Evolutionary conservation across 2,888 invertebrate species (phyloP).

Genomic region (Cerceris ruficornis): DNA sequence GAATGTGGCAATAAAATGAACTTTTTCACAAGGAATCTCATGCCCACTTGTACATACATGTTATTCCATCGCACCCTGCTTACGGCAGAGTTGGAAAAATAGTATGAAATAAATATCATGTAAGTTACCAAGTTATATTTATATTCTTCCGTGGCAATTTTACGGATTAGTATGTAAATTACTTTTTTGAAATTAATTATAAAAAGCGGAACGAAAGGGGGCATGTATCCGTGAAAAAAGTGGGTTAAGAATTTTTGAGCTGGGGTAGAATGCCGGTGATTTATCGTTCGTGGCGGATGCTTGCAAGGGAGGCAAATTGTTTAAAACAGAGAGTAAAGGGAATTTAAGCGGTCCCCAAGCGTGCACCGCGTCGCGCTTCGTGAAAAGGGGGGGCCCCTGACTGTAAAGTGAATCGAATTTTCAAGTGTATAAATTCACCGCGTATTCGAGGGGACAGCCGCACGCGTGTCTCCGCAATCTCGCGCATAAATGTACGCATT

Average conservation of each 20-base stretch:
- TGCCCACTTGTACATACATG: too few relatives aligned
- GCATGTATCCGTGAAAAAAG: not conserved
- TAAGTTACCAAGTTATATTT: too few relatives aligned
- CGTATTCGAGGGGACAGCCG: conserved; percentile 33
- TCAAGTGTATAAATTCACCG: conserved; percentile 66
- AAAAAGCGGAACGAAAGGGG: not conserved
- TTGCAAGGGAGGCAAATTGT: conserved; percentile 67
- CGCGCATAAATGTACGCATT: conserved; percentile 15
- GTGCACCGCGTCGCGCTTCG: conserved; percentile 47
- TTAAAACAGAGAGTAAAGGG: conserved; percentile 75
- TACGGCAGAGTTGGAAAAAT: too few relatives aligned
- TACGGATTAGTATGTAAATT: not conserved
- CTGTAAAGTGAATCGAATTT: conserved; percentile 77
- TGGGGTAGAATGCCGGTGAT: conserved; percentile 53
- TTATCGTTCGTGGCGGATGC: conserved; percentile 51
- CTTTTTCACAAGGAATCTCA: too few relatives aligned
- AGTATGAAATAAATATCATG: too few relatives aligned
- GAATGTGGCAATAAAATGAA: too few relatives aligned
- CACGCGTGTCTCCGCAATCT: conserved; percentile 35
- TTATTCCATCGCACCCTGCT: too few relatives aligned
- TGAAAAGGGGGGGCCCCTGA: conserved; percentile 60
- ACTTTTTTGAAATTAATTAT: too few relatives aligned
- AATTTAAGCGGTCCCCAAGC: conserved; percentile 75
- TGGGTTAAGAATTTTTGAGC: not conserved
- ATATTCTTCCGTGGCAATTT: too few relatives aligned